phyloP scores from a whole-genome alignment of 2,113 vertebrate species.

The Siniperca chuatsi region DNA sequence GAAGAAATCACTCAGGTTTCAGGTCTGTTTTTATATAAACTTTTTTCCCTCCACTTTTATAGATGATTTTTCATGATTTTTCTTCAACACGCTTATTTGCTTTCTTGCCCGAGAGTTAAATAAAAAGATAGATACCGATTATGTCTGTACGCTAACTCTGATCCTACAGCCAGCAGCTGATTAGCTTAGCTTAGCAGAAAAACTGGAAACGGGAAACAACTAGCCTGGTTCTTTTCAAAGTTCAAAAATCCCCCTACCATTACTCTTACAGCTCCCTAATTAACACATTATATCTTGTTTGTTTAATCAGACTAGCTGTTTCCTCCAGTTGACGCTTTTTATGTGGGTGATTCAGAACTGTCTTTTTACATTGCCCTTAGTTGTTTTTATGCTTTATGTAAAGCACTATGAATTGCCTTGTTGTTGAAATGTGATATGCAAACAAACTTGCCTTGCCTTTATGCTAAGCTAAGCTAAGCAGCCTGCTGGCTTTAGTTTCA shows the following conservation, averaged over 20 bases:
- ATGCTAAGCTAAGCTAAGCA: not conserved
- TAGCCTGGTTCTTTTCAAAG: not conserved
- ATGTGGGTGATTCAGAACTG: too few species aligned
- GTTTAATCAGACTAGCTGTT: not conserved
- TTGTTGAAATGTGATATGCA: too few species aligned
- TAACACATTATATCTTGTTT: not conserved
- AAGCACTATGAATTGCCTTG: too few species aligned
- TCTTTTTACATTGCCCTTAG: too few species aligned
- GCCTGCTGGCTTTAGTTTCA: not conserved
- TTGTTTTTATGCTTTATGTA: too few species aligned
- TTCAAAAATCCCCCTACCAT: too few species aligned
- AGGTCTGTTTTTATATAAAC: conserved; percentile 38
- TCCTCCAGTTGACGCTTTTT: too few species aligned
- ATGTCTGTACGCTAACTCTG: not conserved
- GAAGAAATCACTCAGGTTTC: not conserved
- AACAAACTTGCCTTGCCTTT: too few species aligned
- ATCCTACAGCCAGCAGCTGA: not conserved
- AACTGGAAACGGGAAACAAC: not conserved
- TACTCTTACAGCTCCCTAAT: too few species aligned
- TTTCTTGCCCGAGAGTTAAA: not conserved
- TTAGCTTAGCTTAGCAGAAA: not conserved
- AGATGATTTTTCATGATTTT: not conserved
- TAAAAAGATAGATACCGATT: not conserved
- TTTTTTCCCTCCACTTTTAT: not conserved
- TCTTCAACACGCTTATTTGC: not conserved